Evolutionary conservation across 2,113 vertebrate genomes (phyloP).

Genomic region (Ploceus nigricollis): DNA sequence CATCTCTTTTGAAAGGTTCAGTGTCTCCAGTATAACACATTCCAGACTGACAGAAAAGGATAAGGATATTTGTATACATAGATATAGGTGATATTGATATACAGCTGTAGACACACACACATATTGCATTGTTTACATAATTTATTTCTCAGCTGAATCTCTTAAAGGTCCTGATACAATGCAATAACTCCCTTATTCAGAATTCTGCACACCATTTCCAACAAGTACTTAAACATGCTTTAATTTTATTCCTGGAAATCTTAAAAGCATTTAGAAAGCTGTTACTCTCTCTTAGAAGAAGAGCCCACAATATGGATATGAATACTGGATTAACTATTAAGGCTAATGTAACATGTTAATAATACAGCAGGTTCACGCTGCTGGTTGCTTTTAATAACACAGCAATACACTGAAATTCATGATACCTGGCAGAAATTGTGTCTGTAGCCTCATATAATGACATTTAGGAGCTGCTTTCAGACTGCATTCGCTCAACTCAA

Average conservation of each 20-base stretch:
- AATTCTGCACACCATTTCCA: constrained; percentile 25
- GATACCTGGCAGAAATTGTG: background rate
- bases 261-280: constrained; percentile 53
- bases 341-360: constrained; percentile 42
- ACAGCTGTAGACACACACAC: constrained; percentile 42
- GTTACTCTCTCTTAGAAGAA: constrained; percentile 45
- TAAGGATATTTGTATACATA: constrained; percentile 58
- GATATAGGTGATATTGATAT: constrained; percentile 56
- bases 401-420: background rate
- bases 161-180: constrained; percentile 51
- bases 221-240: constrained; percentile 56
- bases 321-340: constrained; percentile 13
- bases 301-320: constrained; percentile 33
- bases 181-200: constrained; percentile 19
- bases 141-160: constrained; percentile 58
- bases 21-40: constrained; percentile 33
- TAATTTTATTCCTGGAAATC: constrained; percentile 60
- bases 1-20: constrained; percentile 55
- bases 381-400: background rate
- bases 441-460: background rate
- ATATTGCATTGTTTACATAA: constrained; percentile 64
- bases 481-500: background rate
- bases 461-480: background rate
- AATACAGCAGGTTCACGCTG: constrained; percentile 19
- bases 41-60: constrained; percentile 50